A percentile compares a stretch with the other conserved stretches of the same genome.
These are phyloP conservation scores for Sinosuthora webbiana DNA, from an alignment of 2,113 vertebrate species.

Conservation along the genomic window DNA sequence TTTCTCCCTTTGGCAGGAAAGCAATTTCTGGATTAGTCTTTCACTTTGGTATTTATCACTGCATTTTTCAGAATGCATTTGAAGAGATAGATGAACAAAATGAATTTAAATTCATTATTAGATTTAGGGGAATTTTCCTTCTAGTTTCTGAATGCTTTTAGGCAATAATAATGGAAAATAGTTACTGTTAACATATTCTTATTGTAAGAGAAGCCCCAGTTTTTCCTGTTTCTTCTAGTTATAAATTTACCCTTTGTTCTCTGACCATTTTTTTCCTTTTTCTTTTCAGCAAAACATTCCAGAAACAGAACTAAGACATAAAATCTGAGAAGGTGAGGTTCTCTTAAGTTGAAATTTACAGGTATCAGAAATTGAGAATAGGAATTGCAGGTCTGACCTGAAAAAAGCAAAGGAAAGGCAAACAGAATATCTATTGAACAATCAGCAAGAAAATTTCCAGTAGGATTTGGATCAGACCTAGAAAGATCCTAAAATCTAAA, in stretches of 20 bases:
- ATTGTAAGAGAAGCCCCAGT: background rate
- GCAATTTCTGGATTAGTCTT: background rate
- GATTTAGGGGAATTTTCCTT: background rate
- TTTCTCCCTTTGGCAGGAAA: background rate
- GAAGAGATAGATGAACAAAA: background rate
- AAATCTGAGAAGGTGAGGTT: background rate
- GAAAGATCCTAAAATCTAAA: background rate
- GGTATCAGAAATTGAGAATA: background rate
- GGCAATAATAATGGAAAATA: background rate
- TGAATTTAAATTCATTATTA: background rate
- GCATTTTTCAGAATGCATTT: background rate
- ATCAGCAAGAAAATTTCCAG: background rate
- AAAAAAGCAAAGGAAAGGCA: background rate
- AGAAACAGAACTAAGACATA: background rate
- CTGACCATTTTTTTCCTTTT: background rate
- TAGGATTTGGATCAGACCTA: background rate
- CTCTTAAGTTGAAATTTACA: background rate
- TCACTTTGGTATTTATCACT: background rate
- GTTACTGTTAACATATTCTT: background rate
- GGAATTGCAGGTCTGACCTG: background rate
- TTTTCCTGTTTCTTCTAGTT: background rate
- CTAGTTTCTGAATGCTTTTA: background rate
- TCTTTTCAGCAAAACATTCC: background rate
- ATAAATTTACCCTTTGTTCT: background rate
- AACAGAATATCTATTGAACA: background rate